A percentile compares a stretch with the other conserved stretches of the same genome.
Conservation (phyloP, 2,797 vertebrate species). For the Coregonus sp. region DNA sequence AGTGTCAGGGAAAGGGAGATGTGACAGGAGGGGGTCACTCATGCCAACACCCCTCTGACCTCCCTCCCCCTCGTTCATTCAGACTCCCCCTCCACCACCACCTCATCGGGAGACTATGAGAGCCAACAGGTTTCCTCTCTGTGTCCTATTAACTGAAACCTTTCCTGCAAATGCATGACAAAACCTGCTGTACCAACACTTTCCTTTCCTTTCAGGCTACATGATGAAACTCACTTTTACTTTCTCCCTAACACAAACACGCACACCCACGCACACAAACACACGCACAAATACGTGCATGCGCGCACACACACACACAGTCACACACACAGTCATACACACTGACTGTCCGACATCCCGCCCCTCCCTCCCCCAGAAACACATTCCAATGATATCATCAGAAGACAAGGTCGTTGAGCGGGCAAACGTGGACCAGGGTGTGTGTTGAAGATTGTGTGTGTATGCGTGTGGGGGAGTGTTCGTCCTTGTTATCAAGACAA, state of each 20-base stretch:
- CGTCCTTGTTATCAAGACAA: slow-evolving; percentile 27
- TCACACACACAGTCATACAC: background rate
- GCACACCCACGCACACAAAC: slow-evolving; percentile 27
- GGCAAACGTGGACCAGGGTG: slow-evolving; percentile 31
- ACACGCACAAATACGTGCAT: slow-evolving; percentile 10
- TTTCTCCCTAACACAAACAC: slow-evolving; percentile 33
- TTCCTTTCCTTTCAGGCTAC: slow-evolving; percentile 12
- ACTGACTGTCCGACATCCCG: background rate
- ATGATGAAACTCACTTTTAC: slow-evolving; percentile 34
- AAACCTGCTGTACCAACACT: slow-evolving; percentile 26
- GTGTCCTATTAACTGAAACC: slow-evolving; percentile 34
- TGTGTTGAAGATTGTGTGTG: background rate
- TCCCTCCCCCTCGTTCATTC: background rate
- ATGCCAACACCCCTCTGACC: slow-evolving; percentile 35
- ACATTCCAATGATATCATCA: slow-evolving; percentile 41
- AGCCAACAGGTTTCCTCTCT: slow-evolving; percentile 34
- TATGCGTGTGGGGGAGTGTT: slow-evolving; percentile 8
- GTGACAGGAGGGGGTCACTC: slow-evolving; percentile 24
- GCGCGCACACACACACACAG: slow-evolving; percentile 31
- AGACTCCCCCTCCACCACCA: background rate
- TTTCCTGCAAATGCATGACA: slow-evolving; percentile 39
- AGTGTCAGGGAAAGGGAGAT: slow-evolving; percentile 27
- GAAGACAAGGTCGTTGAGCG: slow-evolving; percentile 62
- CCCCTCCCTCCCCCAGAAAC: slow-evolving; percentile 37
- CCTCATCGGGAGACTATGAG: slow-evolving; percentile 23